phyloP scores from a whole-genome alignment of 2,113 vertebrate species.

The Elaphurus davidianus region DNA sequence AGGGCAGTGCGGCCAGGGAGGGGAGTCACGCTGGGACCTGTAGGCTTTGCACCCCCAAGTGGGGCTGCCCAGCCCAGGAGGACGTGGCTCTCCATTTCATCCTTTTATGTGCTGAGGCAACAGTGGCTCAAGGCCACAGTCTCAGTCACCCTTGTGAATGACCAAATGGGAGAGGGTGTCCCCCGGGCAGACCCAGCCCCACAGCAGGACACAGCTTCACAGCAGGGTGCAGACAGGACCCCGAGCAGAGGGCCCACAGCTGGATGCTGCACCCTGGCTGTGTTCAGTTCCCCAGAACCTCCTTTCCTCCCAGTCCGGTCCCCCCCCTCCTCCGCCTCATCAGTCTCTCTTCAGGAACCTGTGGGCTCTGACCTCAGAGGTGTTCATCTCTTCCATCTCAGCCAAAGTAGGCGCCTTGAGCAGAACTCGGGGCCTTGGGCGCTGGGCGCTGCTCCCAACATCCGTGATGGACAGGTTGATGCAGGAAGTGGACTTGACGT shows the following conservation, averaged over 20 bases:
- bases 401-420: slow-evolving; percentile 96
- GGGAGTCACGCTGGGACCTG: fast-evolving
- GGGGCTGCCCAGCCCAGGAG: no score
- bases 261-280: fast-evolving
- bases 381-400: slow-evolving; percentile 97
- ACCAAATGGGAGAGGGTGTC: no score
- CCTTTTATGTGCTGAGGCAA: not conserved
- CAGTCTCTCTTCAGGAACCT: not conserved
- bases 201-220: not conserved
- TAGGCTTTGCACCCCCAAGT: not conserved
- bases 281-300: fast-evolving
- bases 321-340: not conserved
- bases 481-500: slow-evolving; percentile 90
- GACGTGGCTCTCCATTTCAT: not conserved
- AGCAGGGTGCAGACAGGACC: not conserved
- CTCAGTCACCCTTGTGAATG: not conserved
- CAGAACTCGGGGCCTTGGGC: slow-evolving; percentile 85
- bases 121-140: not conserved
- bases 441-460: not conserved
- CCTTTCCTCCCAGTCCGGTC: not conserved
- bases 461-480: slow-evolving; percentile 87
- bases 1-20: no score
- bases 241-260: not conserved
- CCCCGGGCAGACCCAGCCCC: not conserved
- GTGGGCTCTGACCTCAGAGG: slow-evolving; percentile 87